Evolutionary conservation across 2,888 invertebrate species (phyloP).

Genomic region (Icerya purchasi): DNA sequence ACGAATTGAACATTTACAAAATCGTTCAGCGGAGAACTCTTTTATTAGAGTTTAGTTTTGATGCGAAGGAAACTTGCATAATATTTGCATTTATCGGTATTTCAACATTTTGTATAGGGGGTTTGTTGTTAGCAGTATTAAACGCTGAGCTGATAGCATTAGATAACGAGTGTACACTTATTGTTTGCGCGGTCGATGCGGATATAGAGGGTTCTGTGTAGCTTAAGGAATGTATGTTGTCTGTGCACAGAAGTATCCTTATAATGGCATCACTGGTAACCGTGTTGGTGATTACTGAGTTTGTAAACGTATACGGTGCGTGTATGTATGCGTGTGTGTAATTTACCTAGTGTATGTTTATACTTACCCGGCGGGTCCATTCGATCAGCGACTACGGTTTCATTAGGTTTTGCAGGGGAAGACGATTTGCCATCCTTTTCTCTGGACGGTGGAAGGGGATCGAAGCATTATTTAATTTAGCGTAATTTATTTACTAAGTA

Average conservation of each 20-base stretch:
- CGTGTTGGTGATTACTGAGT: too few species aligned
- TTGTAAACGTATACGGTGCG: too few species aligned
- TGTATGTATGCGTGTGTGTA: neutral
- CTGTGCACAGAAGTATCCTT: too few species aligned
- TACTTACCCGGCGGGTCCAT: neutral
- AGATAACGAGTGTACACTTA: neutral
- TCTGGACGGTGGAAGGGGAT: neutral
- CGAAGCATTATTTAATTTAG: neutral
- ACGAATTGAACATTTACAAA: neutral
- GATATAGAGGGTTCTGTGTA: neutral
- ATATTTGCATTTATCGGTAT: too few species aligned
- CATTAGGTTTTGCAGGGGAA: neutral
- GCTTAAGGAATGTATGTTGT: neutral
- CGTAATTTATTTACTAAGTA: neutral
- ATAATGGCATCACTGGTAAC: too few species aligned
- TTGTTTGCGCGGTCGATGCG: neutral
- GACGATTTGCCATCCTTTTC: neutral
- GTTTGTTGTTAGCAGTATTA: neutral
- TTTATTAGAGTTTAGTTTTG: too few species aligned
- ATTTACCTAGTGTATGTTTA: neutral
- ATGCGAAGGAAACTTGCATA: neutral
- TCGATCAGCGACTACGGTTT: neutral
- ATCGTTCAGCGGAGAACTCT: neutral
- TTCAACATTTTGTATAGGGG: neutral
- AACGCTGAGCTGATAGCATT: neutral